Conservation (phyloP, 2,888 invertebrate species). For the Lottia gigantea region DNA sequence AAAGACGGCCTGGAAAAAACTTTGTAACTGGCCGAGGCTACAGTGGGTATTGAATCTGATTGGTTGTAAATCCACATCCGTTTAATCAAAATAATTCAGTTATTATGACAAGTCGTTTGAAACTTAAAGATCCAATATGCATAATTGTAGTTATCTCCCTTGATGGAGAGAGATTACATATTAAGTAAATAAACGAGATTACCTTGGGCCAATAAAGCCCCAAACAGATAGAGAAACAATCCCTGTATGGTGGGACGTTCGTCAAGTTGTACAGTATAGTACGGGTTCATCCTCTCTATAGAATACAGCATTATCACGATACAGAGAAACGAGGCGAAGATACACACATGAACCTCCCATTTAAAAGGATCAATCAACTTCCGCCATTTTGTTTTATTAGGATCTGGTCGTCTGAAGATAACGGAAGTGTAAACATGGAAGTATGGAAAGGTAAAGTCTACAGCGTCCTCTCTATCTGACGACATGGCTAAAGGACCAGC, state of each 20-base stretch:
- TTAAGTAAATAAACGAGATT: too few species aligned
- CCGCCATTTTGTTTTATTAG: conserved; percentile 39
- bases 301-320: conserved; percentile 40
- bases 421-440: conserved; percentile 44
- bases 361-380: conserved; percentile 48
- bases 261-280: conserved; percentile 17
- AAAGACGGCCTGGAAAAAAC: too few species aligned
- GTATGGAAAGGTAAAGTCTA: conserved; percentile 89
- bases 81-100: too few species aligned
- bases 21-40: too few species aligned
- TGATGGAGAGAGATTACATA: too few species aligned
- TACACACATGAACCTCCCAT: conserved; percentile 42
- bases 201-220: conserved; percentile 92
- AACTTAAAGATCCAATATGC: too few species aligned
- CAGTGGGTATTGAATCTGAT: too few species aligned
- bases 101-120: too few species aligned
- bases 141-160: too few species aligned
- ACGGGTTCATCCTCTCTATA: conserved; percentile 46
- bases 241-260: conserved; percentile 21
- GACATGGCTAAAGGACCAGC: conserved; percentile 88
- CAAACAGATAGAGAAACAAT: conserved; percentile 85
- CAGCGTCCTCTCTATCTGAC: conserved; percentile 86
- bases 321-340: conserved; percentile 34
- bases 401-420: conserved; percentile 44
- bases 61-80: too few species aligned